Conservation (phyloP, 2,888 invertebrate species). For the Leuctra nigra region DNA sequence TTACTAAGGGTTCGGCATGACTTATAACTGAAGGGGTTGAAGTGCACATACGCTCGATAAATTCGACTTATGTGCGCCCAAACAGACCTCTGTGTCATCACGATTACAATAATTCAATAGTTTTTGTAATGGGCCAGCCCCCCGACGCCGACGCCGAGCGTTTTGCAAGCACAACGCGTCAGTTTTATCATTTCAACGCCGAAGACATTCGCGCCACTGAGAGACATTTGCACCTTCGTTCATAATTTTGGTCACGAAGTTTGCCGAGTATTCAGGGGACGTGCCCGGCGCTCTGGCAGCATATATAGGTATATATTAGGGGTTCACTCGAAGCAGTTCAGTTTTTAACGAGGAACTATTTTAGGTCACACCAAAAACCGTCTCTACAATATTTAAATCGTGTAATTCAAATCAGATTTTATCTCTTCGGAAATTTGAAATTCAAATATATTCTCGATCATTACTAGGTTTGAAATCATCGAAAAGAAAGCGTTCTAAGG, state of each 20-base stretch:
- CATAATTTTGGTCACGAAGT: conserved; percentile 17
- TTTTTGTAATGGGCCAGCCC: background rate
- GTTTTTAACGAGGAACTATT: conserved; percentile 19
- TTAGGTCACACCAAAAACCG: conserved; percentile 17
- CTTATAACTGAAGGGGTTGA: conserved; percentile 15
- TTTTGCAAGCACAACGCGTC: background rate
- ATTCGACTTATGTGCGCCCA: conserved; percentile 15
- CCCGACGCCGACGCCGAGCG: background rate
- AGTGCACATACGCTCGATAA: conserved; percentile 12
- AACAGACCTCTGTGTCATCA: conserved; percentile 16
- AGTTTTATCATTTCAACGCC: conserved; percentile 16
- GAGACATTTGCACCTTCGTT: conserved; percentile 18
- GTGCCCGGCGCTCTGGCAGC: conserved; percentile 1
- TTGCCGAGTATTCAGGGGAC: conserved; percentile 16
- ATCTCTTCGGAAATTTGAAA: conserved; percentile 23
- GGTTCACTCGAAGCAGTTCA: conserved; percentile 7
- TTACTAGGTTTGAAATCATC: conserved; percentile 21
- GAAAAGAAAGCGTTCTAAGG: background rate
- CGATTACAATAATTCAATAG: conserved; percentile 16
- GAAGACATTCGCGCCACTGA: conserved; percentile 2
- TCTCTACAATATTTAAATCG: conserved; percentile 6
- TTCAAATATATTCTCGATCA: conserved; percentile 20
- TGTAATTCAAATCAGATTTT: conserved; percentile 21
- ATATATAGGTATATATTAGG: conserved; percentile 17
- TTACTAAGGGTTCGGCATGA: conserved; percentile 9